Evolutionary conservation across 2,113 vertebrate species (phyloP).

Genomic region (Eudyptes chrysolophus): DNA sequence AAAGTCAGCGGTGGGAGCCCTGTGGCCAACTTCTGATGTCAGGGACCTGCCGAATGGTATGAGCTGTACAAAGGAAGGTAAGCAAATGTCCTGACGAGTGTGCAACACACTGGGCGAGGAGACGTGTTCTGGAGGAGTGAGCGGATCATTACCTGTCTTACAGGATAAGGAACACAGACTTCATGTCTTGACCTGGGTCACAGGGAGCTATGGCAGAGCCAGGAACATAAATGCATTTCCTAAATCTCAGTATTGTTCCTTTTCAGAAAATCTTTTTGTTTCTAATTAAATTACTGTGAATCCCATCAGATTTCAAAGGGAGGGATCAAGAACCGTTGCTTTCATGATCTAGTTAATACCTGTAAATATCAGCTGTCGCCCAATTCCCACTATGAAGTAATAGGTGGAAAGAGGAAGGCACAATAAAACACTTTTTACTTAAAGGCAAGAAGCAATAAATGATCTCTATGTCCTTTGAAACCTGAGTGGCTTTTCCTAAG

Average conservation of each 20-base stretch:
- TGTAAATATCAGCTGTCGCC: background rate
- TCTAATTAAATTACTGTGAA: background rate
- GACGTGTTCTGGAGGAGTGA: background rate
- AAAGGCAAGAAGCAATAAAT: conserved; percentile 12
- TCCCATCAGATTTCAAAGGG: background rate
- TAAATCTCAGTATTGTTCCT: background rate
- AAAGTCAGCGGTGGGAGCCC: background rate
- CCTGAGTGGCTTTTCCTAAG: background rate
- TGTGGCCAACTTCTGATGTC: background rate
- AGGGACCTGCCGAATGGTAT: background rate
- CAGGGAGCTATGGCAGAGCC: background rate
- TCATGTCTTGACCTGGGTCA: background rate
- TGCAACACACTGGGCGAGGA: background rate
- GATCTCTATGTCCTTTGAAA: background rate
- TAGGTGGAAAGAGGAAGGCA: background rate
- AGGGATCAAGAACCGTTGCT: background rate
- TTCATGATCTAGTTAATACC: background rate
- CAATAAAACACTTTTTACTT: background rate
- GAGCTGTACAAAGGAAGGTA: background rate
- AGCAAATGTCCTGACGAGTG: background rate
- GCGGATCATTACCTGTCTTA: background rate
- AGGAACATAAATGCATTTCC: background rate
- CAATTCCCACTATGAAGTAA: background rate
- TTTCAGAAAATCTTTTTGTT: background rate
- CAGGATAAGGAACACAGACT: background rate